phyloP scores from a whole-genome alignment of 64 coral and sea anemone species.

The Astreopora myriophthalma region DNA sequence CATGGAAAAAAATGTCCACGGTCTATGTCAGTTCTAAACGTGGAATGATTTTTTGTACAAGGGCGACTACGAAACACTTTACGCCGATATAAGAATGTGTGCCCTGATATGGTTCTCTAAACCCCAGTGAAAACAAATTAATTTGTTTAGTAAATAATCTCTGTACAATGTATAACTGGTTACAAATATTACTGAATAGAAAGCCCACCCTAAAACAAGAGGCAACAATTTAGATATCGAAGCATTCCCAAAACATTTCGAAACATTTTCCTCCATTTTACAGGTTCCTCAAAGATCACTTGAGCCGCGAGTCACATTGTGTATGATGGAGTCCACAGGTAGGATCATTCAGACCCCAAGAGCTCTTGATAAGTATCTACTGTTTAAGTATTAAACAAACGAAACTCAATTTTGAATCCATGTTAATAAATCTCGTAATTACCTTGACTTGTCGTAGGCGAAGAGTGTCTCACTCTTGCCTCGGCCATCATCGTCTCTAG shows the following conservation, averaged over 20 bases:
- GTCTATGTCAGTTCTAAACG: too few species aligned
- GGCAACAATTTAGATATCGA: too few species aligned
- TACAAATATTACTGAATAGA: too few species aligned
- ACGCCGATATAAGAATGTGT: too few species aligned
- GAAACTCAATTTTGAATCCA: not conserved
- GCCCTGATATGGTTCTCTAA: too few species aligned
- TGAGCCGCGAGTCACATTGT: not conserved
- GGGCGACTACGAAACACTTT: too few species aligned
- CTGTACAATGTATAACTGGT: not conserved
- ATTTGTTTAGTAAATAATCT: not conserved
- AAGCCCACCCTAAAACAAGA: too few species aligned
- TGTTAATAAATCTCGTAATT: not conserved
- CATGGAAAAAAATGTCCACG: too few species aligned
- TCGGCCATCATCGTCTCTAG: not conserved
- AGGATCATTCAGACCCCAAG: not conserved
- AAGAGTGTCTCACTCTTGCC: not conserved
- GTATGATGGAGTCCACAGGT: not conserved
- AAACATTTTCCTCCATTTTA: not conserved
- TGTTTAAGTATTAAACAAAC: not conserved
- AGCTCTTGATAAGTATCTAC: not conserved
- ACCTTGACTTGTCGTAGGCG: not conserved
- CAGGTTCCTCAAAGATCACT: not conserved
- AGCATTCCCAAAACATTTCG: too few species aligned
- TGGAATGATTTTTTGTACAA: too few species aligned
- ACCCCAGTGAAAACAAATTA: not conserved